These are phyloP conservation scores for Gopherus evgoodei DNA, from an alignment of 2,113 vertebrate species.

Conservation along the genomic window DNA sequence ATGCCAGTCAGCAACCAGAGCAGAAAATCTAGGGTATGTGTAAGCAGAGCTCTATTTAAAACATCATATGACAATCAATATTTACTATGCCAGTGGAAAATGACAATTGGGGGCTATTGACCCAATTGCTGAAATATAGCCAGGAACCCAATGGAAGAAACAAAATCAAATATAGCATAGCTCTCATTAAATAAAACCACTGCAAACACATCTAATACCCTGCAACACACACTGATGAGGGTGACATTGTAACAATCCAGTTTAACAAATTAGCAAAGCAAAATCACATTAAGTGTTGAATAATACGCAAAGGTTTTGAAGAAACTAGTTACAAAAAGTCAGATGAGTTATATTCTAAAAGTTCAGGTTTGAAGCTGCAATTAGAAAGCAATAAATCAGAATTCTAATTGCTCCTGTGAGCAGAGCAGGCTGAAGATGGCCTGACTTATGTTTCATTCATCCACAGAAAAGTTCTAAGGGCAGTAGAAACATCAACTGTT, in stretches of 20 bases:
- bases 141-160: background rate
- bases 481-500: background rate
- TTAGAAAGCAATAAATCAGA: background rate
- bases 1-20: background rate
- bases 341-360: background rate
- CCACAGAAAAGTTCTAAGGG: rapidly evolving
- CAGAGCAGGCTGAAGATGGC: background rate
- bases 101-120: background rate
- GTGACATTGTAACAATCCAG: background rate
- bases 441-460: background rate
- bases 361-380: background rate
- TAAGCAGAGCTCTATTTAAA: background rate
- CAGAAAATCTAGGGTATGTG: background rate
- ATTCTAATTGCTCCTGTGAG: background rate
- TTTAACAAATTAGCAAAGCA: background rate
- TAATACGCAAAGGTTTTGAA: background rate
- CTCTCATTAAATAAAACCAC: background rate
- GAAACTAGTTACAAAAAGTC: background rate
- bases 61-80: background rate
- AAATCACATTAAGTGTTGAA: background rate
- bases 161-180: background rate
- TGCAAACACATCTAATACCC: background rate
- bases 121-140: background rate
- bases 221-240: background rate
- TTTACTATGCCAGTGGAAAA: conserved; percentile 5